These are phyloP conservation scores for Dasypogon diadema DNA, from an alignment of 2,888 invertebrate species.

Conservation along the genomic window DNA sequence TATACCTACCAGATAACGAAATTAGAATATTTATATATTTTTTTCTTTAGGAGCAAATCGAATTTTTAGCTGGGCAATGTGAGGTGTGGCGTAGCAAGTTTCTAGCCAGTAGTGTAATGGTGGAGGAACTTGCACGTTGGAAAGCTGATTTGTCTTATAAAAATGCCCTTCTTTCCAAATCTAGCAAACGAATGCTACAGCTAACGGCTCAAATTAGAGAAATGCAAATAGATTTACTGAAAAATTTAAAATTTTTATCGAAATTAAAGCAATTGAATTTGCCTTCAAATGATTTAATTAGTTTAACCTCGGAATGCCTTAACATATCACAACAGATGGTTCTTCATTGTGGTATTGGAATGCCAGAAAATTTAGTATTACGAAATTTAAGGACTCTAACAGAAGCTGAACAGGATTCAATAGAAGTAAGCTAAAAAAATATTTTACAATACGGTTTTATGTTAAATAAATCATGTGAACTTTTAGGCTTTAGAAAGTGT, in stretches of 20 bases:
- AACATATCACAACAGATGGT: conserved; percentile 68
- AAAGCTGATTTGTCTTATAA: conserved; percentile 81
- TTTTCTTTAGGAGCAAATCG: conserved; percentile 81
- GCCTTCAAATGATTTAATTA: conserved; percentile 65
- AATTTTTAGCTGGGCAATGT: conserved; percentile 92
- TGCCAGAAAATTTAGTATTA: conserved; percentile 65
- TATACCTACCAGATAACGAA: neutral
- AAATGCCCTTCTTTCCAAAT: conserved; percentile 65
- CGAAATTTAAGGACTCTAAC: conserved; percentile 64
- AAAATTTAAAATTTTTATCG: conserved; percentile 66
- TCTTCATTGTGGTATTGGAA: conserved; percentile 67
- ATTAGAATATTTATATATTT: conserved; percentile 35
- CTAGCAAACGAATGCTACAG: conserved; percentile 65
- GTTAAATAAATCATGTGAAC: no score
- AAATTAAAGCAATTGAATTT: conserved; percentile 66
- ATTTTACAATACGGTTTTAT: no score
- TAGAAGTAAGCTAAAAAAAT: conserved; percentile 63
- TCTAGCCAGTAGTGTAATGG: conserved; percentile 93
- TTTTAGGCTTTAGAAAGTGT: conserved; percentile 64
- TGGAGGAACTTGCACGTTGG: conserved; percentile 90
- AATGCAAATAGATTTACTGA: conserved; percentile 66
- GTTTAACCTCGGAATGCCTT: conserved; percentile 66
- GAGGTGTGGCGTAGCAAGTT: conserved; percentile 98
- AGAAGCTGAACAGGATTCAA: conserved; percentile 65
- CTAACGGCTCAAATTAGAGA: conserved; percentile 67